Conservation (phyloP, 2,797 vertebrate species). For the Gymnodraco acuticeps region DNA sequence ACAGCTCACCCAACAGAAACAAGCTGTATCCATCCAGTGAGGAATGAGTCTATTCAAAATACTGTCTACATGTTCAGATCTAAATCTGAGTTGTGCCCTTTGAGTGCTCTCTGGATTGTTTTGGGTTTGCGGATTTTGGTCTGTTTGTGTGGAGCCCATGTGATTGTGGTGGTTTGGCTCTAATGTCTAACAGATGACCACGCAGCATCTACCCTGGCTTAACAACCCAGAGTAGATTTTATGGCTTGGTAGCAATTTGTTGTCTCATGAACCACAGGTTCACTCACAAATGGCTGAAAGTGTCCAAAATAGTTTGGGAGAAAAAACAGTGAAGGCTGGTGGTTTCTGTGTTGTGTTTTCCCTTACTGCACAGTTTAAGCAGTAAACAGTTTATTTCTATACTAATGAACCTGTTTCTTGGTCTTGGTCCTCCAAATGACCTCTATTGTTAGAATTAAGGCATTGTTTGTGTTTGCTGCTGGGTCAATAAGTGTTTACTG, state of each 20-base stretch:
- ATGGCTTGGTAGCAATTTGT: conserved; percentile 83
- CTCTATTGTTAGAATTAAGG: background rate
- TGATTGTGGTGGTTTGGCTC: conserved; percentile 68
- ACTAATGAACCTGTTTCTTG: conserved; percentile 1
- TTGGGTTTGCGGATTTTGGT: conserved; percentile 32
- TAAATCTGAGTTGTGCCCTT: conserved; percentile 18
- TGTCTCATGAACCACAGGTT: conserved; percentile 81
- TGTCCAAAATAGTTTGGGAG: conserved; percentile 61
- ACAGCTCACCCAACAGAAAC: background rate
- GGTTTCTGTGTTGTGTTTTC: conserved; percentile 13
- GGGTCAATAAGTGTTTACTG: conserved; percentile 11
- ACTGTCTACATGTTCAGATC: conserved; percentile 18
- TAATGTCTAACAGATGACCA: conserved; percentile 85
- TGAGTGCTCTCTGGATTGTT: conserved; percentile 41
- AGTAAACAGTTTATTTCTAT: background rate
- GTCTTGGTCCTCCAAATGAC: background rate
- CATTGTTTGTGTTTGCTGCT: conserved; percentile 25
- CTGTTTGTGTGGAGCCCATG: conserved; percentile 53
- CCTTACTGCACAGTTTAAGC: background rate
- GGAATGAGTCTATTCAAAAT: conserved; percentile 19
- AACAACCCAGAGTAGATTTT: conserved; percentile 75
- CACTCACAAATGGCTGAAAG: conserved; percentile 69
- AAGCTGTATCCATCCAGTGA: background rate
- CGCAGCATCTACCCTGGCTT: conserved; percentile 54
- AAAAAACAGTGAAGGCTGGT: conserved; percentile 10